phyloP scores from a whole-genome alignment of 2,797 vertebrate species.

The Threskiornis aethiopicus region DNA sequence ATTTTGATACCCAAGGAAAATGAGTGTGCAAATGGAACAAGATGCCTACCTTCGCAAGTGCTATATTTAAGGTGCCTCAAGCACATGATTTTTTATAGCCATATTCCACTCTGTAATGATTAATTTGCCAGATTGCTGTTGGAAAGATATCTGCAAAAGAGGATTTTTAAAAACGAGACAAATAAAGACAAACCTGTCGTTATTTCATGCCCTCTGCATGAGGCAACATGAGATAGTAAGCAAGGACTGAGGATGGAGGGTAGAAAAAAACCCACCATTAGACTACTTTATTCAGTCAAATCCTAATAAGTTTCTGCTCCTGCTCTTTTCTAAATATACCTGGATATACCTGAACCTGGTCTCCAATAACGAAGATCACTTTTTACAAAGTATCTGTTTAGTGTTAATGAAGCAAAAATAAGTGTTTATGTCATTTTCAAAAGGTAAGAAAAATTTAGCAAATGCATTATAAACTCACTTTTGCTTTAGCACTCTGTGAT shows the following conservation, averaged over 20 bases:
- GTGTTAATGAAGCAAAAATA: background rate
- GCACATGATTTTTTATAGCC: background rate
- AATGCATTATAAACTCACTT: slow-evolving; percentile 52
- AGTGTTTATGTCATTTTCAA: background rate
- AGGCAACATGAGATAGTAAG: background rate
- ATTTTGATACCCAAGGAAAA: background rate
- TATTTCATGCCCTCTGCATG: background rate
- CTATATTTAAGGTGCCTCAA: background rate
- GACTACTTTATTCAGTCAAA: background rate
- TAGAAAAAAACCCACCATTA: background rate
- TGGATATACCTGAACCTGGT: background rate
- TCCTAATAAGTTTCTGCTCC: background rate
- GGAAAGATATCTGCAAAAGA: background rate
- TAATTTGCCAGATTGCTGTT: background rate
- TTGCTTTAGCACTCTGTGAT: slow-evolving; percentile 71
- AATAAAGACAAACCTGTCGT: background rate
- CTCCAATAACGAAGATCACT: background rate
- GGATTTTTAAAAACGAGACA: background rate
- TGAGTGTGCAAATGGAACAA: background rate
- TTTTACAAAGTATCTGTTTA: background rate
- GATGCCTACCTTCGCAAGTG: background rate
- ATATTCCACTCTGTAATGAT: background rate
- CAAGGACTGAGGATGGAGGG: background rate
- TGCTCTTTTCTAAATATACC: background rate
- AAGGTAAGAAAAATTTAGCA: background rate